These are phyloP conservation scores for Riptortus pedestris DNA, from an alignment of 1,140 invertebrate species.

Conservation along the genomic window DNA sequence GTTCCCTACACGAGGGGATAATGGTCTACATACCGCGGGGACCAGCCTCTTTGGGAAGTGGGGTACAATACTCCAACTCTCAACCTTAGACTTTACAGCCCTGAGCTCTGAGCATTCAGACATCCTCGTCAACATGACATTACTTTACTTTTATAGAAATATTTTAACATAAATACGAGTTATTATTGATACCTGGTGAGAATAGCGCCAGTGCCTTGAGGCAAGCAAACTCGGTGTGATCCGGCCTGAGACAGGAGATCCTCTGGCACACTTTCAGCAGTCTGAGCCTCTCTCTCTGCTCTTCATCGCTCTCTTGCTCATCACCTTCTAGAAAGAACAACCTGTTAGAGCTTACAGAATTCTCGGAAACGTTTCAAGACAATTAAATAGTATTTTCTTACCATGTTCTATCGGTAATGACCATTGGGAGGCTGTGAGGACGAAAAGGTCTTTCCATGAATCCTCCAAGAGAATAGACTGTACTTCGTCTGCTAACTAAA, in stretches of 20 bases:
- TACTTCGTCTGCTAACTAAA: conserved; percentile 55
- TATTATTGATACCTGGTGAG: conserved; percentile 58
- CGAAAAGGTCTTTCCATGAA: conserved; percentile 75
- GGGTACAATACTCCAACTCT: too few relatives aligned
- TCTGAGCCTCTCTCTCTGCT: conserved; percentile 37
- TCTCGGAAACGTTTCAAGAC: neutral
- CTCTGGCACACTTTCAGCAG: conserved; percentile 50
- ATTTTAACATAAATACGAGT: too few relatives aligned
- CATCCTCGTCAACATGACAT: too few relatives aligned
- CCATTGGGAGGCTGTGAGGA: conserved; percentile 71
- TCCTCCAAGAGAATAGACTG: conserved; percentile 62
- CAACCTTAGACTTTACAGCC: too few relatives aligned
- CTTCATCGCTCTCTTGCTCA: conserved; percentile 38
- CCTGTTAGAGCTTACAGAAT: conserved; percentile 9
- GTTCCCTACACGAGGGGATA: too few relatives aligned
- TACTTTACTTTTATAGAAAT: too few relatives aligned
- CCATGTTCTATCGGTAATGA: conserved; percentile 61
- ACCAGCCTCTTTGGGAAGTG: too few relatives aligned
- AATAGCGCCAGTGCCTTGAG: conserved; percentile 72
- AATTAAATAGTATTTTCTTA: too few relatives aligned
- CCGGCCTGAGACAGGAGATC: conserved; percentile 52
- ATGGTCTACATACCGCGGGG: too few relatives aligned
- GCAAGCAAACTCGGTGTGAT: conserved; percentile 75
- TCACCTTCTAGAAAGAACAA: conserved; percentile 34
- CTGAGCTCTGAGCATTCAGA: too few relatives aligned